Conservation (phyloP, 2,888 invertebrate genomes). For the Gymnoscelis rufifasciata region DNA sequence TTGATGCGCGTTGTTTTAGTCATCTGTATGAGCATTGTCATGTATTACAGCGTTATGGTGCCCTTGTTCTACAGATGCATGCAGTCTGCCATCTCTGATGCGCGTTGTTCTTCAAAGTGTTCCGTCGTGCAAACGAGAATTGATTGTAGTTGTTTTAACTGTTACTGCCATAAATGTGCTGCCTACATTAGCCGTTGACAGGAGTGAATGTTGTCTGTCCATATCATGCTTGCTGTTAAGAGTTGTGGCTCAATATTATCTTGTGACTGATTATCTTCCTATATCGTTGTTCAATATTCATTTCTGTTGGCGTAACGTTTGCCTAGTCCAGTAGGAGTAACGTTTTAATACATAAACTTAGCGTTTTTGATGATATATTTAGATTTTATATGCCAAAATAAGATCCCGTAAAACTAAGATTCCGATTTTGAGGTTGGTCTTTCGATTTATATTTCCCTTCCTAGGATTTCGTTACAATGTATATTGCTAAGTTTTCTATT, state of each 20-base stretch:
- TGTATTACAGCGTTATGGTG: too few relatives aligned
- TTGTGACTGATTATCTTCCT: constrained; percentile 12
- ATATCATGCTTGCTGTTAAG: constrained; percentile 31
- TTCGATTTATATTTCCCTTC: constrained; percentile 43
- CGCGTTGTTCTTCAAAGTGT: constrained; percentile 35
- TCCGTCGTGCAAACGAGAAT: constrained; percentile 63
- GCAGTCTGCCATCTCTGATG: constrained; percentile 10
- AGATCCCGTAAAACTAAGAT: constrained; percentile 14
- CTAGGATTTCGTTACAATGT: constrained; percentile 71
- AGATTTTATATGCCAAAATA: constrained; percentile 33
- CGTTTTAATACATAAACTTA: constrained; percentile 33
- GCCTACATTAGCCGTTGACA: constrained; percentile 41
- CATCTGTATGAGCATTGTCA: too few relatives aligned
- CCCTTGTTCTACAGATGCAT: too few relatives aligned
- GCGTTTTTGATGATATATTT: constrained; percentile 37
- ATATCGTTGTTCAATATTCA: constrained; percentile 18
- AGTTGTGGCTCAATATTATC: background rate
- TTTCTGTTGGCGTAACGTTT: constrained; percentile 33
- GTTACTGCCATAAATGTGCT: constrained; percentile 66
- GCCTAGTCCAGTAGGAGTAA: constrained; percentile 45
- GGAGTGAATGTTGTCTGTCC: constrained; percentile 38
- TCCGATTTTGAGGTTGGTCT: constrained; percentile 13
- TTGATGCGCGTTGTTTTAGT: too few relatives aligned
- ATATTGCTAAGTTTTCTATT: constrained; percentile 51
- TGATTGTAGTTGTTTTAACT: constrained; percentile 53